Base-by-base conservation (phyloP, 2,888 invertebrate genomes). In the Nymphalis polychloros region DNA sequence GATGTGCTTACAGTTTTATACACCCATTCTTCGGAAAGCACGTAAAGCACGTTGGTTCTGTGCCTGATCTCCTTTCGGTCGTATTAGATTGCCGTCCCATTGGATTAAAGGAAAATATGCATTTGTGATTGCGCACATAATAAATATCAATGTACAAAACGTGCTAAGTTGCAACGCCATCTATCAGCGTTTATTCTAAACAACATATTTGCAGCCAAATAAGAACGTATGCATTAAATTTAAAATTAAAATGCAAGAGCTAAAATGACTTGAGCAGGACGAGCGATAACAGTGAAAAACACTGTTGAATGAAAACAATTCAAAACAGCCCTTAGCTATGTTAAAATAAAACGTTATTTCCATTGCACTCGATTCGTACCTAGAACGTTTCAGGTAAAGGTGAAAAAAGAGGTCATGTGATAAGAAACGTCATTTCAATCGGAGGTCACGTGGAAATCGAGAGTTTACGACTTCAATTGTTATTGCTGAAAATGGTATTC, bases 361-460 rank as follows among this genome's bases (percentile, higher is more conserved):
- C 64, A 64, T 16, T 72, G 61, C 20, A 1, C 20, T 17, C 49
- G 23, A 48, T 62, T 66, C 16, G 23, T 63, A 55, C 47, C 35
- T 66, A 63, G 23, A 19, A 19, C 55, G 59, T 70, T 84, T 88
- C 69, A 71, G 71, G 69, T 71, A 77, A 71, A 83, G 83, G 84
- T 84, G 83, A 76, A 85, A 81, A 91, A 90, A 86, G 88, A 84
- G 91, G 91, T 91, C 90, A 87, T 78, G 78, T 87, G 91, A 91
- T 91, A 92, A 90, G 84, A 83, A 73, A 77, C 78, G 69, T 79
- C 74, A 80, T 74, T 78, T 55, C 75, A 73, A 77, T 68, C 78
- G 82, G 85, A 90, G 89, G 90, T 90, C 87, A 82, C 79, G 78
- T 84, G 88, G 84, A 87, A 89, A 87, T 80, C 77, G 59, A 65